Base-by-base conservation (phyloP, 2,888 invertebrate genomes). In the Ochropleura plecta region DNA sequence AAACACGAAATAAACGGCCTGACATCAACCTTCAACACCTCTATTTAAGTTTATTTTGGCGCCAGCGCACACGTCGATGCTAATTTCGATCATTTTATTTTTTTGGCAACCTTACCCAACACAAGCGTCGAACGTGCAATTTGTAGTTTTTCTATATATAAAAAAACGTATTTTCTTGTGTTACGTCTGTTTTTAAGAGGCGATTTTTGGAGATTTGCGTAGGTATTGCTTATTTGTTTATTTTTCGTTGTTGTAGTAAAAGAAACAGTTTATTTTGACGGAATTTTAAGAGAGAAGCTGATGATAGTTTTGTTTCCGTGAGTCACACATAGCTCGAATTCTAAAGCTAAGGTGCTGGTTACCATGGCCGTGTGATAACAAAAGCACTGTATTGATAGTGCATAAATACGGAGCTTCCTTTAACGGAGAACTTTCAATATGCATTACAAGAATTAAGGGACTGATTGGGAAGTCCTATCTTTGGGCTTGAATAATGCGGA, bases 1-100 rank as follows among this genome's bases (percentile, higher is more conserved):
- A 78, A 85, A 79, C 68, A 80, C 73, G 74, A 83, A 85, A 79
- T 85, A 82, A 88, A 84, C 73, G 78, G 82, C 66, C 79, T 84
- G 87, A 85, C 85, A 83, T 85, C 87, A 90, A 90, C 91, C 90
- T 91, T 91, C 89, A 86, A 76, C 74, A 80, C 83, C 84, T 85
- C 84, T 81, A 81, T 79, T 83, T 79, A 70, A 86, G 86, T 89
- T 91, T 89, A 90, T 91, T 91, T 91, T 91, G 90, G 90, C 90
- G 91, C 90, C 90, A 90, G 91, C 86, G 78, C 83, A 84, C 75
- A 83, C 84, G 84, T 86, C 88, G 81, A 85, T 80, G 82, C 88
- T 87, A 85, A 88, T 88, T 88, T 86, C 83, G 84, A 86, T 88
- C 84, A 85, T 72, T 81, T 75, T 69, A 81, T 84, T 89, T 87